phyloP scores from a whole-genome alignment of 2,888 invertebrate species.

The Camptogramma bilineatum region DNA sequence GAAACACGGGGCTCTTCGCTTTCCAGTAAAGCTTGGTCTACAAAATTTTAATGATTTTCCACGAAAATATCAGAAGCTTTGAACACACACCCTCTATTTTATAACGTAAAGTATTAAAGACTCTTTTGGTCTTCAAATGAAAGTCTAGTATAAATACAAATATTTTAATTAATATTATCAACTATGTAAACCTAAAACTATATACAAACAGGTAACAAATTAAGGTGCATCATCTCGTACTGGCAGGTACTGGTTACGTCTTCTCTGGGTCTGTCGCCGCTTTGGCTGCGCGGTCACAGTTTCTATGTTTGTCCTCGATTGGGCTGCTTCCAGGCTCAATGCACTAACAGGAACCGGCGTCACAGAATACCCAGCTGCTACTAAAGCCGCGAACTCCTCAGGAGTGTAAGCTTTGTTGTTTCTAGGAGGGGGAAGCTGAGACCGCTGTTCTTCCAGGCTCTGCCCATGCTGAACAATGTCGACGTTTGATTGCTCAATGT shows the following conservation, averaged over 20 bases:
- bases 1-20: constrained; percentile 3
- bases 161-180: constrained; percentile 58
- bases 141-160: constrained; percentile 58
- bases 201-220: constrained; percentile 62
- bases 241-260: constrained; percentile 78
- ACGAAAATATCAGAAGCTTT: neutral
- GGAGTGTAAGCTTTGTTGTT: constrained; percentile 82
- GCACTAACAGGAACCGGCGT: constrained; percentile 79
- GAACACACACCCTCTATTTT: neutral
- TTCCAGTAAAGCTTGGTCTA: neutral
- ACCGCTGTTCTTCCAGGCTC: constrained; percentile 69
- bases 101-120: neutral
- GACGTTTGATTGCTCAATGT: constrained; percentile 42
- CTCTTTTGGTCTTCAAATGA: constrained; percentile 36
- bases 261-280: constrained; percentile 57
- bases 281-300: constrained; percentile 55
- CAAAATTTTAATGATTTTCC: constrained; percentile 35
- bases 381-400: constrained; percentile 79
- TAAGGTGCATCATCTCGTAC: constrained; percentile 80
- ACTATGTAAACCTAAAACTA: constrained; percentile 60
- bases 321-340: constrained; percentile 62
- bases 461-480: constrained; percentile 66
- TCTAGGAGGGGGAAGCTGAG: constrained; percentile 78
- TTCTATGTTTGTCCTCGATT: constrained; percentile 71
- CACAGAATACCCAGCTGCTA: constrained; percentile 81